These are phyloP conservation scores for Diarsia dahlii DNA, from an alignment of 2,888 invertebrate genomes.

Conservation along the genomic window DNA sequence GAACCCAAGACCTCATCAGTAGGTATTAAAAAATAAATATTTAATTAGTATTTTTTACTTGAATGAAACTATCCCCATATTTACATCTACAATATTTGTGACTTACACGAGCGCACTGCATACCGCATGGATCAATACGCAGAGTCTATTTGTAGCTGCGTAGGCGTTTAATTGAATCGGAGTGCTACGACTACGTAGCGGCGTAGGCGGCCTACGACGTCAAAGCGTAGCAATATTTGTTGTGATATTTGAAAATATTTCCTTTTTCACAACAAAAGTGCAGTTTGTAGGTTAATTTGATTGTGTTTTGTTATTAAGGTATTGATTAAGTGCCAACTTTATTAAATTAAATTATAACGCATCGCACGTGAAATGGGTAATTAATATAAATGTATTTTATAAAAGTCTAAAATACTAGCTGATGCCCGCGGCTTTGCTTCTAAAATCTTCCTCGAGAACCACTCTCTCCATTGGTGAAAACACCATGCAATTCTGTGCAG, in stretches of 20 bases:
- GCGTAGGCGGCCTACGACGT: slow-evolving; percentile 40
- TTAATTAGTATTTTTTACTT: not conserved
- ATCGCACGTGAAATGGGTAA: too few species aligned
- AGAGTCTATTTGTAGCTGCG: slow-evolving; percentile 10
- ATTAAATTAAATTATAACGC: not conserved
- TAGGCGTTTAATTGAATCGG: slow-evolving; percentile 38
- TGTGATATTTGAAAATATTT: not conserved
- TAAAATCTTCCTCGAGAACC: too few species aligned
- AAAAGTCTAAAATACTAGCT: too few species aligned
- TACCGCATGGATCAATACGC: not conserved
- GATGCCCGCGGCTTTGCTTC: too few species aligned
- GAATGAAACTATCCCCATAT: not conserved
- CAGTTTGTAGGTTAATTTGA: not conserved
- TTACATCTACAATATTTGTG: not conserved
- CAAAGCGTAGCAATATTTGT: slow-evolving; percentile 26
- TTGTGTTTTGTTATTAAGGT: not conserved
- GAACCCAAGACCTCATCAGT: too few species aligned
- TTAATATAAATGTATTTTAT: too few species aligned
- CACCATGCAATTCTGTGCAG: too few species aligned
- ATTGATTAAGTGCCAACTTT: not conserved
- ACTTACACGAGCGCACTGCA: not conserved
- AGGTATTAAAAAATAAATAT: not conserved
- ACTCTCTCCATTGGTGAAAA: too few species aligned
- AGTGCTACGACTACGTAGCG: slow-evolving; percentile 56
- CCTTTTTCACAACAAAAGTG: not conserved